Evolutionary conservation across 1,140 invertebrate genomes (phyloP), one percentile per base, ranked within the genome.

Genomic region (Dreissena rostriformis): DNA sequence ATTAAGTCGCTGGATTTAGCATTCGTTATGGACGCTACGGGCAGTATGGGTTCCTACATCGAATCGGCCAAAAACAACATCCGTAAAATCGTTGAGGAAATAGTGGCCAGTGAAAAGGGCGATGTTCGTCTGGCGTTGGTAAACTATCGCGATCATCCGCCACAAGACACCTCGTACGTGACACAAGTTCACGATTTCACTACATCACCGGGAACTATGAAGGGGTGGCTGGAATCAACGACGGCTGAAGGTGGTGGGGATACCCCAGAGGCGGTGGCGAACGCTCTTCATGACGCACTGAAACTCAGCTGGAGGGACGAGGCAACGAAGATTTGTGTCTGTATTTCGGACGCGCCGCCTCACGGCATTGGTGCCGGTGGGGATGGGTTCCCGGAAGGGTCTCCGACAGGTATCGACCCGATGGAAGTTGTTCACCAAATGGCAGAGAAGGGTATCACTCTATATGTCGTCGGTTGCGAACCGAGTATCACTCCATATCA

Each of bases 1-100:
- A 83, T 75, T 15, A 76, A 67, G 5, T 28, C 86, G 17, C 77
- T 92, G 51, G 91, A 91, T 80, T 77, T 92, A 55, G 91, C 90
- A 10, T 92, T 92, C 71, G 88, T 87, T 28, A 89, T 91, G 89
- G 91, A 92, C 80, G 89, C 87, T 81, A 91, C 90, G 8, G 89
- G 90, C 19, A 91, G 90, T 79, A 92, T 92, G 91, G 80, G 85
- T 1, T 87, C 86, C 17, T 92, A 92, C 72, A 92, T 92, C 51
- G 8, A 85, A 4, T 86, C 87, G 17, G 91, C 89, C 28, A 51
- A 76, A n/a, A 29, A 88, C 12, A 91, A 91, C 77, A 91, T 92
- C 72, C 81, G 86, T 66, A 87, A 82, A 55, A 92, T 92, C 81
- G 89, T 90, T 17, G 89, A 92, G 55, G 87, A 89, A 53, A 91